Evolutionary conservation across 2,888 invertebrate genomes (phyloP).

Genomic region (Carterocephalus palaemon): DNA sequence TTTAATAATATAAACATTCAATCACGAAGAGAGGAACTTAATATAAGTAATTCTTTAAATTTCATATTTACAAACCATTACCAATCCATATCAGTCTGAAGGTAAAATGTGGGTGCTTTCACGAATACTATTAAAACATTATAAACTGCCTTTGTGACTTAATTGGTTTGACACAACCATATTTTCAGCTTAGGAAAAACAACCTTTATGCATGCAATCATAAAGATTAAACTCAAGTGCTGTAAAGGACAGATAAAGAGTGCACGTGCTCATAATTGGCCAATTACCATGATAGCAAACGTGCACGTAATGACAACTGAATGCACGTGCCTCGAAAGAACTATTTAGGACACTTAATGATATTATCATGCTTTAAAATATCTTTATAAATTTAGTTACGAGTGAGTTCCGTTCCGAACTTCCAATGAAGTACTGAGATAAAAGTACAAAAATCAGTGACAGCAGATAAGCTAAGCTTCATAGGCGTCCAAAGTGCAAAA

Average conservation of each 20-base stretch:
- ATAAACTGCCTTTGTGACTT: conserved; percentile 15
- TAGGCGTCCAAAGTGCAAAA: too few relatives aligned
- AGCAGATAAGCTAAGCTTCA: too few relatives aligned
- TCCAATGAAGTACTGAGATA: too few relatives aligned
- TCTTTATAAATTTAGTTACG: too few relatives aligned
- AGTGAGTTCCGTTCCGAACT: too few relatives aligned
- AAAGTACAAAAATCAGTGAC: too few relatives aligned
- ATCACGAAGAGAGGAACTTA: too few relatives aligned
- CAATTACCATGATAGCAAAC: conserved; percentile 23
- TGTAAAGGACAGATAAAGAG: not conserved
- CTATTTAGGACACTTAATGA: not conserved
- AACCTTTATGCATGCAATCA: not conserved
- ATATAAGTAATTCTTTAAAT: too few relatives aligned
- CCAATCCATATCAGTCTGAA: conserved; percentile 1
- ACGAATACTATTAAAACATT: conserved; percentile 9
- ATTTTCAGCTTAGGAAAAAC: not conserved
- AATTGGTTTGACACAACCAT: not conserved
- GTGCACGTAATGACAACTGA: not conserved
- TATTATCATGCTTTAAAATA: not conserved
- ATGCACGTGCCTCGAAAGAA: conserved; percentile 8
- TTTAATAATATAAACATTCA: too few relatives aligned
- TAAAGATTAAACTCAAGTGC: not conserved
- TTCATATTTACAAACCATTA: too few relatives aligned
- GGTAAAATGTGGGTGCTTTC: conserved; percentile 3
- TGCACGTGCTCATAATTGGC: conserved; percentile 17